Evolutionary conservation across 2,888 invertebrate genomes (phyloP).

Genomic region (Spisula solida): DNA sequence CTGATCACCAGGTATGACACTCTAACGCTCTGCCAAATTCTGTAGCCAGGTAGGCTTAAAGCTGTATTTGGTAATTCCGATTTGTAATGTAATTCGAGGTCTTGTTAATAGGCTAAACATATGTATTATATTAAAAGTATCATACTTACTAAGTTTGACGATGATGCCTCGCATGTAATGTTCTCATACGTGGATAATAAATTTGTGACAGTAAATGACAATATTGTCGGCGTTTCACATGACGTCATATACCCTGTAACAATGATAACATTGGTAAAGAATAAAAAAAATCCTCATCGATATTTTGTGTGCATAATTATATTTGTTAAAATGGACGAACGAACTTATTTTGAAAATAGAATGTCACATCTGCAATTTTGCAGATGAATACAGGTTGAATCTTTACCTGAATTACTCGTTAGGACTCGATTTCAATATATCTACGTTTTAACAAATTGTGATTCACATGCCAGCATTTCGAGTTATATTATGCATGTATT

Average conservation of each 20-base stretch:
- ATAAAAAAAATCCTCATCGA: neutral
- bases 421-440: too few species aligned
- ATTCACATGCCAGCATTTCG: too few species aligned
- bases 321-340: neutral
- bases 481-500: too few species aligned
- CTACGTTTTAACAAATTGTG: too few species aligned
- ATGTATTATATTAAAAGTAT: too few species aligned
- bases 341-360: neutral
- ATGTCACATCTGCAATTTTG: neutral
- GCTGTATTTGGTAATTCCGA: too few species aligned
- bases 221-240: constrained; percentile 19
- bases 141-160: neutral
- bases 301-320: neutral
- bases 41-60: too few species aligned
- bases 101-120: too few species aligned
- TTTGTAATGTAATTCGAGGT: too few species aligned
- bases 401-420: neutral
- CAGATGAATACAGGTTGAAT: neutral
- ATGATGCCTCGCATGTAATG: neutral
- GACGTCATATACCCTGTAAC: constrained; percentile 38
- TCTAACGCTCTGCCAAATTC: too few species aligned
- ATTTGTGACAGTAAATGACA: constrained; percentile 31
- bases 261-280: neutral
- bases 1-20: too few species aligned
- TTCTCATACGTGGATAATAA: neutral